phyloP scores from a whole-genome alignment of 2,888 invertebrate species.

The Drosophila anceps region DNA sequence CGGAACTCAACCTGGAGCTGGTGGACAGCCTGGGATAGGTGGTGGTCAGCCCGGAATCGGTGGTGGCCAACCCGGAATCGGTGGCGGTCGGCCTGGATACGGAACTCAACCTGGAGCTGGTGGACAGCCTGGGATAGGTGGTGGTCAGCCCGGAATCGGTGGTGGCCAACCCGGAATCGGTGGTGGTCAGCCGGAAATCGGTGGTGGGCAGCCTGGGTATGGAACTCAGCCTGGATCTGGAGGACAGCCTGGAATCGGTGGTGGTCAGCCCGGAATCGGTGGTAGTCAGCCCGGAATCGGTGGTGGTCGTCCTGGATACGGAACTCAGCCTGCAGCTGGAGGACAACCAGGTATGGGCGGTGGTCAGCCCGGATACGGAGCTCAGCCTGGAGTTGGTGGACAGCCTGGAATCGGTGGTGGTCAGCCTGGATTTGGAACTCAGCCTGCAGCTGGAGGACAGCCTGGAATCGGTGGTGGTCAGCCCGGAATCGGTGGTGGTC shows the following conservation, averaged over 20 bases:
- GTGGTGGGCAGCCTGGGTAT: constrained; percentile 21
- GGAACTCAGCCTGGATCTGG: not conserved
- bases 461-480: constrained; percentile 4
- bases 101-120: constrained; percentile 7
- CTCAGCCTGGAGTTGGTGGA: constrained; percentile 14
- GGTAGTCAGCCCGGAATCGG: constrained; percentile 13
- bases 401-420: constrained; percentile 7
- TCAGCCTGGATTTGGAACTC: constrained; percentile 15
- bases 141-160: constrained; percentile 13
- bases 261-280: not conserved
- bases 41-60: constrained; percentile 42
- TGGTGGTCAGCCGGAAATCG: not conserved
- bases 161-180: constrained; percentile 19
- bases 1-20: too few species aligned
- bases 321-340: not conserved
- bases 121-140: constrained; percentile 5
- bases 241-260: not conserved
- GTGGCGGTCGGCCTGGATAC: constrained; percentile 8
- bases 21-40: not conserved
- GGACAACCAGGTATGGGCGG: not conserved
- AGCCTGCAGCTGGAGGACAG: not conserved
- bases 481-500: not conserved
- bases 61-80: constrained; percentile 29
- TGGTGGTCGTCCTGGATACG: constrained; percentile 25
- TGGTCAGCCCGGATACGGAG: constrained; percentile 15